These are phyloP conservation scores for Syngnathus rostellatus DNA, from an alignment of 2,797 vertebrate species.

Conservation along the genomic window DNA sequence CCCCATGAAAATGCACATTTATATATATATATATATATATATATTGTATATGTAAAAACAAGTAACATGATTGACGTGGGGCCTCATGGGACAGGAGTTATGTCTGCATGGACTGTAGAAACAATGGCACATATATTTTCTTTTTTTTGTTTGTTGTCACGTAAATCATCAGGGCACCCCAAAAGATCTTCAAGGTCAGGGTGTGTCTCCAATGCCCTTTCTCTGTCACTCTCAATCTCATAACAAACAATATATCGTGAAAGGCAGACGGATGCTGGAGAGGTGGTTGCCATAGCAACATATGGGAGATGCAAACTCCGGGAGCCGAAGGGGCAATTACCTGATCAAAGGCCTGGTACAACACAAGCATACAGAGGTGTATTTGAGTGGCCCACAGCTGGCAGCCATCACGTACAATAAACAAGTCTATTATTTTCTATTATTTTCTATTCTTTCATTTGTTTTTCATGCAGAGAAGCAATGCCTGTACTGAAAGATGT, in stretches of 20 bases:
- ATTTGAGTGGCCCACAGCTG: constrained; percentile 53
- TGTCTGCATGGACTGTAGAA: no score
- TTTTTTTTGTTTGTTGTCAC: neutral
- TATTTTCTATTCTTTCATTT: neutral
- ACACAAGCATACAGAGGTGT: constrained; percentile 49
- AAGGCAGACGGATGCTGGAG: constrained; percentile 46
- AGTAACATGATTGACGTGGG: neutral
- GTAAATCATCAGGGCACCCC: neutral
- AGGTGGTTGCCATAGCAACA: constrained; percentile 67
- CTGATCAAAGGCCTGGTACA: constrained; percentile 67
- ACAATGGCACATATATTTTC: neutral
- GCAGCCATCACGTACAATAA: constrained; percentile 37
- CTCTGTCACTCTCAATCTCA: constrained; percentile 14
- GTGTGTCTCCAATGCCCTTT: constrained; percentile 8
- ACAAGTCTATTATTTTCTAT: constrained; percentile 1
- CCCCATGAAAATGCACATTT: no score
- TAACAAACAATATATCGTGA: constrained; percentile 39
- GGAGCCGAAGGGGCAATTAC: constrained; percentile 68
- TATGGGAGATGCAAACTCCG: constrained; percentile 58
- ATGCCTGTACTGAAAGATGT: neutral
- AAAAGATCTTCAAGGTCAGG: constrained; percentile 7
- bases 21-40: no score
- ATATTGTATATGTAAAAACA: neutral
- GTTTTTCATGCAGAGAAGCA: neutral
- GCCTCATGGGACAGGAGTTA: neutral